Base-by-base conservation (phyloP, 1,140 invertebrate species). In the Probaryconus sp. region DNA sequence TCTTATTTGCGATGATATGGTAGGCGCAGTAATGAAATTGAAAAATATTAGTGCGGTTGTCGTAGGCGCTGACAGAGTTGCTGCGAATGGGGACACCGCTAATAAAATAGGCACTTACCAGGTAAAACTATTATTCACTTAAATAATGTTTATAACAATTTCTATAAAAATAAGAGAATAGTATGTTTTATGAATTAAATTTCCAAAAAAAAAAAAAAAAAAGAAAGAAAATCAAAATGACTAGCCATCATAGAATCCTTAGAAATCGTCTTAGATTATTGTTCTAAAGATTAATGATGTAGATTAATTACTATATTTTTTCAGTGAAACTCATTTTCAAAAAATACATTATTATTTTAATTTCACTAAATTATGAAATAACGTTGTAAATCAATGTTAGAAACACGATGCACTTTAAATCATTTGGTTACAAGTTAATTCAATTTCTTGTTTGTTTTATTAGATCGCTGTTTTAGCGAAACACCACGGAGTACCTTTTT, bases 41-140 rank as follows among this genome's bases (percentile, higher is more conserved):
- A 91, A 91, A 78, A 91, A 91, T 64, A 93, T 96, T 51, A 89
- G 90, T 11, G 94, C 93, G 2, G 94, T 96, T 9, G 91, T 96
- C 33, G 94, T 96, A 26, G 96, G 96, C 14, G 96, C 96, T 17
- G 96, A 98, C 85, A 90, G 96, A 82, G 95, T 94, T 77, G 96
- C 94, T 9, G 91, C 92, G 1, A 99, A 99, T 89, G 98, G 98
- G 1, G 98, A 99, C 85, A 99, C 98, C 1, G 98, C 98, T 0
- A 99, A 99, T 84, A 99, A 99, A 92, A 98, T 99, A 84, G 98
- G 98, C 70, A 99, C 98, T 11, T 99, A 98, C 85, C 96, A 97
- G 81, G 91, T 92, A 84, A 74, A 38, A 21, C 28, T 40, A 21
- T 30, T 11, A 45, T 31, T 24, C 3, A 21, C 40, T 47, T 51